phyloP scores from a whole-genome alignment of 23 tunicate species.

The Oikopleura dioica region DNA sequence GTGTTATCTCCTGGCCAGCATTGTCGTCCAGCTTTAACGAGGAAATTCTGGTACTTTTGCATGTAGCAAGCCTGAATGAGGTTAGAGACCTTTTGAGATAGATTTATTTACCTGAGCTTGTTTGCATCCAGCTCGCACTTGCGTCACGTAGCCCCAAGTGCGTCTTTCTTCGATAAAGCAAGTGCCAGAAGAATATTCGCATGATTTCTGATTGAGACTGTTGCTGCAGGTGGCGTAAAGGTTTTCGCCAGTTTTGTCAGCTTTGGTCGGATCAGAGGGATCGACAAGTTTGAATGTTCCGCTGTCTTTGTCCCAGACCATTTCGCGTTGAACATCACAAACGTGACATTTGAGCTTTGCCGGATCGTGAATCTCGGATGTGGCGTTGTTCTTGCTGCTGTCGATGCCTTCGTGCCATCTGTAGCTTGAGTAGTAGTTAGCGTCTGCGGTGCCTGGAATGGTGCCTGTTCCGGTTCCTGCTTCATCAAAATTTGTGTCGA shows the following conservation, averaged over 20 bases:
- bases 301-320: background rate
- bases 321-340: background rate
- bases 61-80: slow-evolving; percentile 6
- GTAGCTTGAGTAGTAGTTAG: background rate
- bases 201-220: background rate
- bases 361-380: background rate
- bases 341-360: background rate
- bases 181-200: background rate
- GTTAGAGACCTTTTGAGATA: no score
- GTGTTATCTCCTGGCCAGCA: slow-evolving; percentile 7
- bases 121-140: slow-evolving; percentile 1
- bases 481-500: background rate
- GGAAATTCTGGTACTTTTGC: slow-evolving; percentile 8
- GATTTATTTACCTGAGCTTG: no score
- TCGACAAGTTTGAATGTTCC: background rate
- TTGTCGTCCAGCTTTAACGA: slow-evolving; percentile 5
- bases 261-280: background rate
- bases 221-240: background rate
- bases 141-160: slow-evolving; percentile 12
- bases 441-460: background rate
- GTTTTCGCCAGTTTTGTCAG: background rate
- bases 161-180: slow-evolving; percentile 3
- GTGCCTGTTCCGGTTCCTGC: background rate
- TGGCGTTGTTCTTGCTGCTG: background rate
- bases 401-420: slow-evolving; percentile 10